Percentiles rank a stretch among this genome's conserved stretches.
Evolutionary conservation across 2,888 invertebrate genomes (phyloP).

Genomic region (Nemotelus pantherinus): DNA sequence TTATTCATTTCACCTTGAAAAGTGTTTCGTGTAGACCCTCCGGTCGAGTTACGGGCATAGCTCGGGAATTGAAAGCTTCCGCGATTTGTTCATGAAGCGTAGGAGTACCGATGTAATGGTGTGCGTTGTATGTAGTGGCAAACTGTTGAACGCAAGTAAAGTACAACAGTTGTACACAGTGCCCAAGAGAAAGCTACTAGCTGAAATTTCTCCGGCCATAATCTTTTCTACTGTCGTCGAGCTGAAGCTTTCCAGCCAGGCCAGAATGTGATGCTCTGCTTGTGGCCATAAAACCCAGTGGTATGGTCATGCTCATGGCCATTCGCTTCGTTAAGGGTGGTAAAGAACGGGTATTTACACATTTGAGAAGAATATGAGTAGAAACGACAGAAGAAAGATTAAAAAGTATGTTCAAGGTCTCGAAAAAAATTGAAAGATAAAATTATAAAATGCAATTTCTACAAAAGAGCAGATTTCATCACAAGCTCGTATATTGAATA

Average conservation of each 20-base stretch:
- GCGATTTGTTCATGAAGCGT: not conserved
- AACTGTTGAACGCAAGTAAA: constrained; percentile 22
- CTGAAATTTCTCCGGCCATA: constrained; percentile 10
- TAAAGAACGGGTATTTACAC: no score
- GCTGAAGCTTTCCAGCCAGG: not conserved
- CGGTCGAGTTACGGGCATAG: constrained; percentile 9
- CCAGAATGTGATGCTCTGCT: not conserved
- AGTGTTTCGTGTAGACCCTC: constrained; percentile 3
- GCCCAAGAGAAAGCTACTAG: constrained; percentile 20
- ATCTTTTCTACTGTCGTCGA: not conserved
- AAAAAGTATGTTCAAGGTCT: no score
- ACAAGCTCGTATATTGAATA: no score
- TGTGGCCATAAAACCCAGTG: not conserved
- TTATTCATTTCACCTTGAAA: constrained; percentile 29
- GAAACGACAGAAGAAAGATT: no score
- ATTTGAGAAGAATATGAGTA: no score
- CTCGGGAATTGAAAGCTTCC: constrained; percentile 8
- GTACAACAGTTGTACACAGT: constrained; percentile 7
- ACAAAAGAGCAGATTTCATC: no score
- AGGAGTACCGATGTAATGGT: not conserved
- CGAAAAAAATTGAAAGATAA: no score
- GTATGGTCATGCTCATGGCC: constrained; percentile 5
- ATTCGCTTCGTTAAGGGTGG: no score
- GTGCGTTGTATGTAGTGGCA: not conserved
- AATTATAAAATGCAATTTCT: no score